A percentile compares a stretch with the other conserved stretches of the same genome.
These are phyloP conservation scores for Scolopax rusticola DNA, from an alignment of 2,797 vertebrate genomes.

Conservation along the genomic window DNA sequence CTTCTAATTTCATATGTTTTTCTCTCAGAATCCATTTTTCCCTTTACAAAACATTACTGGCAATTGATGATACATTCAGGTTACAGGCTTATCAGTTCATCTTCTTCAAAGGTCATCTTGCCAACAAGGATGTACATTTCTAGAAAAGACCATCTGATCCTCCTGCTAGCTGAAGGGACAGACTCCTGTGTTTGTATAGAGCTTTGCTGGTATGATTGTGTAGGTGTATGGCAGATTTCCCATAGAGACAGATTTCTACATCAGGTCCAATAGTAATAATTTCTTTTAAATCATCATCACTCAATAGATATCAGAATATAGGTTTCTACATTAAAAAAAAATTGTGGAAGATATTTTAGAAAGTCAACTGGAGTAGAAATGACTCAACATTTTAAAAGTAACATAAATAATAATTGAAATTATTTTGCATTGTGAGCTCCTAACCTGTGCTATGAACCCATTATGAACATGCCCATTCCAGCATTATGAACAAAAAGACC, in stretches of 20 bases:
- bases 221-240: background rate
- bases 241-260: background rate
- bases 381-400: background rate
- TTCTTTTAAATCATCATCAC: background rate
- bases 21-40: background rate
- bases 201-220: background rate
- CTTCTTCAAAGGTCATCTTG: background rate
- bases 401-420: background rate
- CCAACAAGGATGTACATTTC: background rate
- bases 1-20: background rate
- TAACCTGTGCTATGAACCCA: background rate
- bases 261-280: background rate
- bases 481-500: background rate
- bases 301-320: background rate
- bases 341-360: background rate
- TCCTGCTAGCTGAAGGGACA: background rate
- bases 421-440: rapidly evolving
- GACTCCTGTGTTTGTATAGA: background rate
- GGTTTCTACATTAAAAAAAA: background rate
- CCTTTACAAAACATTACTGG: background rate
- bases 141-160: background rate
- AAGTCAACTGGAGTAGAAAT: background rate
- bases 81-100: background rate
- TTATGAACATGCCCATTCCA: too few relatives aligned
- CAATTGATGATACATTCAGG: background rate